These are phyloP conservation scores for Candoia aspera DNA, from an alignment of 2,113 vertebrate species.

Conservation along the genomic window DNA sequence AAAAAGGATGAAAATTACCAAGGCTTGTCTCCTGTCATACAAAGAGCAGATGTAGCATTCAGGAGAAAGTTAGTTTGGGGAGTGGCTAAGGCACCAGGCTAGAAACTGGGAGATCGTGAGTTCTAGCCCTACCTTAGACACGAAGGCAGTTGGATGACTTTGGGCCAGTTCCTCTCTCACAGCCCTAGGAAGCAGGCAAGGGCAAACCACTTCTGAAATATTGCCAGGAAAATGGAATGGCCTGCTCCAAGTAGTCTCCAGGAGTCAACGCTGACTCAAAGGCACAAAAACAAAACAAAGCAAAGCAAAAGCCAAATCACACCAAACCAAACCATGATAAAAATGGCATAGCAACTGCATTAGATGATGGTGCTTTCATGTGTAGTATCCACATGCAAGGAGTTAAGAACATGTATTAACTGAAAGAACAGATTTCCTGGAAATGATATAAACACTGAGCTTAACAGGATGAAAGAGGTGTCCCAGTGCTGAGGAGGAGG, in stretches of 20 bases:
- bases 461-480: not conserved
- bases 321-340: too few relatives aligned
- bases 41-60: not conserved
- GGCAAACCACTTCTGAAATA: not conserved
- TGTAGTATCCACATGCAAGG: not conserved
- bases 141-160: not conserved
- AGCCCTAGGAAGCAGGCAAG: not conserved
- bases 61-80: not conserved
- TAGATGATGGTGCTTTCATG: not conserved
- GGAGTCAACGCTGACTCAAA: not conserved
- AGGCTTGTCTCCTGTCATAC: not conserved
- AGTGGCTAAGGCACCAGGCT: not conserved
- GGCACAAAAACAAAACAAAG: not conserved
- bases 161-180: not conserved
- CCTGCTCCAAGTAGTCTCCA: not conserved
- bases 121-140: not conserved
- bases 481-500: not conserved
- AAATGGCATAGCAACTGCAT: too few relatives aligned
- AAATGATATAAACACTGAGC: not conserved
- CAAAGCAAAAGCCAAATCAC: not conserved
- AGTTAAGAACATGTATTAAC: not conserved
- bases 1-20: not conserved
- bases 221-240: not conserved
- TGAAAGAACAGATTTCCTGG: not conserved
- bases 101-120: not conserved